phyloP scores from a whole-genome alignment of 1,140 invertebrate species.

The Camponotus pennsylvanicus region DNA sequence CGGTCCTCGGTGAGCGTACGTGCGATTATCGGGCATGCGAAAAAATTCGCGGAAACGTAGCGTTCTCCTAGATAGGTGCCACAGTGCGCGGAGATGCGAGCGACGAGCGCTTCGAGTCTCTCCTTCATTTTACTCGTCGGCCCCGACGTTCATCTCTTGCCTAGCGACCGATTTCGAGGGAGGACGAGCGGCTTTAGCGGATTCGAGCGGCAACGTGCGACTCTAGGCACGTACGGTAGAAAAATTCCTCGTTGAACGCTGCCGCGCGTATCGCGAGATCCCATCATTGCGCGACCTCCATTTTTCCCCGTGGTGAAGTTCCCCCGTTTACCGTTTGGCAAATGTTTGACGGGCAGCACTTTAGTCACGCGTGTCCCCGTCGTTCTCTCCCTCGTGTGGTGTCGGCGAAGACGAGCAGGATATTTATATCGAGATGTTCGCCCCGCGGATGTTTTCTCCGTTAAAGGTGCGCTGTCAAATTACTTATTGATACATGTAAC shows the following conservation, averaged over 20 bases:
- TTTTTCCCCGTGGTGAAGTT: conserved; percentile 46
- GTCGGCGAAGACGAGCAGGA: background rate
- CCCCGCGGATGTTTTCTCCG: background rate
- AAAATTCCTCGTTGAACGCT: conserved; percentile 35
- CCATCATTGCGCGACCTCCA: conserved; percentile 32
- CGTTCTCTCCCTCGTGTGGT: background rate
- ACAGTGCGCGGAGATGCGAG: background rate
- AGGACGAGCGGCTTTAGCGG: background rate
- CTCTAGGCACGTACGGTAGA: background rate
- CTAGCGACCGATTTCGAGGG: background rate
- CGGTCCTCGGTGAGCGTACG: no score
- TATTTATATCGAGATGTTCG: conserved; percentile 22
- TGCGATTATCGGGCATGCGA: no score
- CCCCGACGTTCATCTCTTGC: background rate
- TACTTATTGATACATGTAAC: background rate
- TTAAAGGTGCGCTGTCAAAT: background rate
- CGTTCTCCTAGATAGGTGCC: no score
- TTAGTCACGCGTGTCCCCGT: background rate
- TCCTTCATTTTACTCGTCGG: conserved; percentile 54
- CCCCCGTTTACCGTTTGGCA: conserved; percentile 36
- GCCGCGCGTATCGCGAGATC: background rate
- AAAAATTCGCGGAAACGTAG: no score
- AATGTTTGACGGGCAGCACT: conserved; percentile 37
- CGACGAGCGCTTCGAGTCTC: conserved; percentile 27
- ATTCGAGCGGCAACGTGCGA: background rate